Base-by-base conservation (phyloP, 2,113 vertebrate genomes). In the Bubo bubo region DNA sequence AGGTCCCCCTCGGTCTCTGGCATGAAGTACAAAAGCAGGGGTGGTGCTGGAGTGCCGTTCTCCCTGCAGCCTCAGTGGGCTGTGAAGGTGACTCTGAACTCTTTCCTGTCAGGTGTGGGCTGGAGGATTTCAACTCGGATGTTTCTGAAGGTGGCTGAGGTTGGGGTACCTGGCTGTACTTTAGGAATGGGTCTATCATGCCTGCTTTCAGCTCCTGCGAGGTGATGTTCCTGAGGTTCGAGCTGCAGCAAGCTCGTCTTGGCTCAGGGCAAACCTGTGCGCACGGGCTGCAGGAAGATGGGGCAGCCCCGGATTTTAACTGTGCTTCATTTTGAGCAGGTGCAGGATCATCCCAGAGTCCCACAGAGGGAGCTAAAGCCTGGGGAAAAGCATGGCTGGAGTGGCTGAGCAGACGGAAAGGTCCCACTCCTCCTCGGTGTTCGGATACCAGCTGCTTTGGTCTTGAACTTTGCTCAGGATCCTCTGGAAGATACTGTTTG, bases 401-500 rank as follows among this genome's bases (percentile, higher is more conserved):
- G 71, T 8, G 30, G 75, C 59, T 2, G 45, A 72, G 77, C 27
- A 3, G 11, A 6, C 0, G 2, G 10, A 37, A 10, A 52, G 74
- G 7, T 30, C 28, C 60, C 0, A 1, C 12, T 45, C 5, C 43
- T 80, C 28, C 55, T 37, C 4, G 5, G 49, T 41, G 0, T 24
- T 26, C 35, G 2, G 66, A 32, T 58, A 7, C 32, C 27, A 10
- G 60, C 37, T 93, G 63, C 68, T 41, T 26, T 7, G 34, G 8
- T 9, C 22, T 41, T 30, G n/a, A 3, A 11, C 62, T 34, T 64
- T 19, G 43, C 81, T 35, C 43, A n/a, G 64, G 66, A 55, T 32
- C 28, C 20, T 67, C 58, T 18, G 41, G 43, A 28, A 62, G 55
- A 52, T 4, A 1, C 28, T 22, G 28, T 11, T 10, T 8, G 43